Conservation (phyloP, 1,140 invertebrate genomes). For the Plodia interpunctella region DNA sequence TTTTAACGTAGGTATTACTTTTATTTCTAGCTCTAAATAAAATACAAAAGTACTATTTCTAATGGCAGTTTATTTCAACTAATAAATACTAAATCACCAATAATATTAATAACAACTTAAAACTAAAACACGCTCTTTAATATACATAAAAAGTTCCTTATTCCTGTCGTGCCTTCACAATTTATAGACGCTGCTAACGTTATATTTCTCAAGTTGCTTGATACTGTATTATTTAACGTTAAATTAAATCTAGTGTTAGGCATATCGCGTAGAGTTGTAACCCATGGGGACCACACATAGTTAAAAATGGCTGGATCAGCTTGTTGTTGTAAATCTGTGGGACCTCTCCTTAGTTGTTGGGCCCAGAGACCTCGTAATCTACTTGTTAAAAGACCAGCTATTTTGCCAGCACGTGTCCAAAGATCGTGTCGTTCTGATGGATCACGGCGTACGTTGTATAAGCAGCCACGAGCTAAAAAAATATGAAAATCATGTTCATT, state of each 20-base stretch:
- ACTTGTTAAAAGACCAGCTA: slow-evolving; percentile 41
- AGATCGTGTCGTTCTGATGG: slow-evolving; percentile 56
- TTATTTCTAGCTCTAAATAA: not conserved
- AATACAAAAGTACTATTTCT: not conserved
- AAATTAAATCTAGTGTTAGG: slow-evolving; percentile 14
- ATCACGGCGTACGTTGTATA: slow-evolving; percentile 57
- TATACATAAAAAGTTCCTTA: slow-evolving; percentile 55
- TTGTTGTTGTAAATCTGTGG: slow-evolving; percentile 27
- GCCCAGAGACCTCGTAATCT: slow-evolving; percentile 50
- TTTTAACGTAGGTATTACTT: no score
- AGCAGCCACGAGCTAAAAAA: slow-evolving; percentile 49
- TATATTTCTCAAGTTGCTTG: slow-evolving; percentile 16
- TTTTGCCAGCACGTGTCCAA: slow-evolving; percentile 44
- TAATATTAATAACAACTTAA: slow-evolving; percentile 9
- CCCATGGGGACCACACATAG: slow-evolving; percentile 58
- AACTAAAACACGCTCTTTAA: slow-evolving; percentile 44
- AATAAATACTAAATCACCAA: slow-evolving; percentile 13
- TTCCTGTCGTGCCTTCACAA: slow-evolving; percentile 39
- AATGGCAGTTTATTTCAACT: not conserved
- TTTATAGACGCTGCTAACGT: slow-evolving; percentile 25
- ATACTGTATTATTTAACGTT: slow-evolving; percentile 17
- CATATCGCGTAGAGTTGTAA: not conserved
- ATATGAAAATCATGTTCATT: not conserved
- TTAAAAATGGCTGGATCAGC: slow-evolving; percentile 50
- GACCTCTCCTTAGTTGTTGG: slow-evolving; percentile 34